These are phyloP conservation scores for Cheilosia variabilis DNA, from an alignment of 2,888 invertebrate species.

Conservation along the genomic window DNA sequence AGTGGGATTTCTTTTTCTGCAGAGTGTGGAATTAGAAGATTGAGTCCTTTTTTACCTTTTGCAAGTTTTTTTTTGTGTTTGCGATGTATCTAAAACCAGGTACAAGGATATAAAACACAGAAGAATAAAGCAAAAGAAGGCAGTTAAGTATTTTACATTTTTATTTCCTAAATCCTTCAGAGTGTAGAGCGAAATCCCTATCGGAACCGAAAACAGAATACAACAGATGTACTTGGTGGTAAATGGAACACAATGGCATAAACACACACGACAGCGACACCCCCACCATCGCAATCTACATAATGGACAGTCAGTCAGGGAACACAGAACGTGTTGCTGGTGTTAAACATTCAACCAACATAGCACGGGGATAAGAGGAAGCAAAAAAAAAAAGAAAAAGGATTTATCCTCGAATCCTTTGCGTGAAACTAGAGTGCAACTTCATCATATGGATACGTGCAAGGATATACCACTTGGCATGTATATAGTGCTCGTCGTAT, in stretches of 20 bases:
- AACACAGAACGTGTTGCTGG: conserved; percentile 54
- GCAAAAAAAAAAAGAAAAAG: conserved; percentile 16
- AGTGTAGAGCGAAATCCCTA: conserved; percentile 50
- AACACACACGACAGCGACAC: conserved; percentile 18
- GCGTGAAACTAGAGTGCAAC: conserved; percentile 60
- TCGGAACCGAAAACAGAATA: conserved; percentile 53
- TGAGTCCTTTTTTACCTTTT: conserved; percentile 66
- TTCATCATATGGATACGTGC: conserved; percentile 72
- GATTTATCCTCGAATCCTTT: conserved; percentile 33
- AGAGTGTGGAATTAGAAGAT: conserved; percentile 66
- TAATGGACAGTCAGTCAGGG: conserved; percentile 70
- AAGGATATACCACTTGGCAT: conserved; percentile 35
- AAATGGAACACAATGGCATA: conserved; percentile 61
- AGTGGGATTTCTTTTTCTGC: conserved; percentile 36
- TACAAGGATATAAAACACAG: conserved; percentile 38
- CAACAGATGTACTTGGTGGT: conserved; percentile 65
- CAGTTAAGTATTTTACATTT: conserved; percentile 66
- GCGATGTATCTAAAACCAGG: conserved; percentile 35
- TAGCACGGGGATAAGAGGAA: conserved; percentile 49
- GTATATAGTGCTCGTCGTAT: conserved; percentile 19
- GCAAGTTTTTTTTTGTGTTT: conserved; percentile 12
- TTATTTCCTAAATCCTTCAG: conserved; percentile 63
- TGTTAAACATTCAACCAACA: conserved; percentile 68
- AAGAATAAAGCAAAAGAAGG: conserved; percentile 32
- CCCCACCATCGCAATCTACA: conserved; percentile 49